Evolutionary conservation across 2,888 invertebrate genomes (phyloP).

Genomic region (Ariolimax columbianus): DNA sequence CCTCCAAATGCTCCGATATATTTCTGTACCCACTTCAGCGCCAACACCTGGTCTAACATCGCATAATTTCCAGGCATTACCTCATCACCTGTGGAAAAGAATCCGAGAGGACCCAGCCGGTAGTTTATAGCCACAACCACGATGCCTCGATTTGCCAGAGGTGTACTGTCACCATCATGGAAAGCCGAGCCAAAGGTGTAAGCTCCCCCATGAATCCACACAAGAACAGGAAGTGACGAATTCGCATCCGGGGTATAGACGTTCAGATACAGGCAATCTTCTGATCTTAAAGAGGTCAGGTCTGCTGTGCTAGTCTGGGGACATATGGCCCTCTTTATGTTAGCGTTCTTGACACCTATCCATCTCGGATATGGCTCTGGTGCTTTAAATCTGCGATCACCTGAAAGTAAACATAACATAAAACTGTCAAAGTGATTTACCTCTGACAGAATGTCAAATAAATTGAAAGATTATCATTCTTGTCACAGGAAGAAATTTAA

Average conservation of each 20-base stretch:
- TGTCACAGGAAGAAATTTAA: no score
- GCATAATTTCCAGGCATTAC: constrained; percentile 40
- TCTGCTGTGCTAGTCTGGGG: background rate
- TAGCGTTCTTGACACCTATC: no score
- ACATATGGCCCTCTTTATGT: background rate
- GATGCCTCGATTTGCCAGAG: constrained; percentile 4
- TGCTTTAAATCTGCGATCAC: no score
- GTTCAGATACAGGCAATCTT: constrained; percentile 38
- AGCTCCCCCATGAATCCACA: constrained; percentile 29
- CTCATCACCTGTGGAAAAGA: constrained; percentile 38
- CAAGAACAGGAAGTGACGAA: constrained; percentile 11
- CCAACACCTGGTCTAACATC: constrained; percentile 25
- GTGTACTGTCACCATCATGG: constrained; percentile 8
- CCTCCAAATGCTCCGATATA: constrained; percentile 31
- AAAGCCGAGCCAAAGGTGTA: background rate
- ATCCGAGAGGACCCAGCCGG: constrained; percentile 28
- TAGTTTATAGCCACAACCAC: constrained; percentile 27
- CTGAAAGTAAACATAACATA: no score
- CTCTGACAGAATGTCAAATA: no score
- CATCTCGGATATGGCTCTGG: no score
- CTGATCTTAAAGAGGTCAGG: background rate
- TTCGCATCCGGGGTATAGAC: constrained; percentile 10
- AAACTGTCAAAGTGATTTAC: no score
- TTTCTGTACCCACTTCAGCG: constrained; percentile 41
- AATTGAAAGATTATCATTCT: no score